These are phyloP conservation scores for Antechinus flavipes DNA, from an alignment of 2,113 vertebrate genomes.

Conservation along the genomic window DNA sequence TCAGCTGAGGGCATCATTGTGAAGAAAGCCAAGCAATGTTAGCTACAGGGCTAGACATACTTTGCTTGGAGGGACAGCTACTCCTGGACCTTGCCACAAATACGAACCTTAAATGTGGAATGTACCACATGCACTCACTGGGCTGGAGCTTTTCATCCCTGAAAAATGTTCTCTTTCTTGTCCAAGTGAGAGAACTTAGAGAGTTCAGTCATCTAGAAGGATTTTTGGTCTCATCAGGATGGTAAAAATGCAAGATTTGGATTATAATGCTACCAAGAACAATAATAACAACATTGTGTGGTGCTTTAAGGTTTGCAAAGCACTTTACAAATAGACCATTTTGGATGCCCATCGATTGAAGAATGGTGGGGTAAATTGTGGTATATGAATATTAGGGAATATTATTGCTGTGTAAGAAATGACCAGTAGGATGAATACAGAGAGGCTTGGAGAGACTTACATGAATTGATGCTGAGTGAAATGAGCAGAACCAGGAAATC, in stretches of 20 bases:
- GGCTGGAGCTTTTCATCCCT: not conserved
- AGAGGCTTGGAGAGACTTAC: no score
- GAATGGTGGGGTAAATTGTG: no score
- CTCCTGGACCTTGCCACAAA: not conserved
- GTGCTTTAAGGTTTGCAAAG: not conserved
- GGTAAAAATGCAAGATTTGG: not conserved
- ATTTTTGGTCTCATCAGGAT: not conserved
- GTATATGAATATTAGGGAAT: no score
- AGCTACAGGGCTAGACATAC: not conserved
- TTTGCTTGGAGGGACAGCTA: rapidly evolving
- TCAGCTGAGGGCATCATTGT: conserved; percentile 94
- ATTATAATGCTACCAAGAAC: not conserved
- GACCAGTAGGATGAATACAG: no score
- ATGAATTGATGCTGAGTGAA: no score
- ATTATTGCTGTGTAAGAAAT: no score
- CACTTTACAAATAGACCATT: not conserved
- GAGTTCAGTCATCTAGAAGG: not conserved
- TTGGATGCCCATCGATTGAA: not conserved
- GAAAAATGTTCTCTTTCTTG: not conserved
- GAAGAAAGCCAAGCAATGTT: conserved; percentile 95
- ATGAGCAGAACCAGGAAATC: no score
- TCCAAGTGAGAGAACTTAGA: no score
- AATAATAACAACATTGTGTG: not conserved
- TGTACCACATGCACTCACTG: conserved; percentile 61
- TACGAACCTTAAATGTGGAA: conserved; percentile 78